These are phyloP conservation scores for Stichopus horrens DNA, from an alignment of 53 echinoderm and acorn worm species.

Conservation along the genomic window DNA sequence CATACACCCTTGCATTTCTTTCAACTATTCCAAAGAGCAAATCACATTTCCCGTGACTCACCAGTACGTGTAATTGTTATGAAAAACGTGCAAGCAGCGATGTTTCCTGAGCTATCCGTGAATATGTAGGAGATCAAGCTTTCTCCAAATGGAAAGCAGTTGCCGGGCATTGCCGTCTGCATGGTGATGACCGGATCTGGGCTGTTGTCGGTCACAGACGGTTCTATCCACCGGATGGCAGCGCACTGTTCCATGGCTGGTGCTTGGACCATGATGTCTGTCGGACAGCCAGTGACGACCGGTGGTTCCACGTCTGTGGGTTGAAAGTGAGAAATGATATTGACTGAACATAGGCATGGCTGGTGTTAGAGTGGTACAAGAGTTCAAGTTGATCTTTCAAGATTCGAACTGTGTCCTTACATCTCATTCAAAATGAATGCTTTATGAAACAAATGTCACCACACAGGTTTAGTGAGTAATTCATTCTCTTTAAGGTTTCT, in stretches of 20 bases:
- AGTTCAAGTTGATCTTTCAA: no score
- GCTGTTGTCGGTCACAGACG: slow-evolving; percentile 45
- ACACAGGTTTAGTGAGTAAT: no score
- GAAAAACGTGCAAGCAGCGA: slow-evolving; percentile 60
- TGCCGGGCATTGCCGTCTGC: slow-evolving; percentile 46
- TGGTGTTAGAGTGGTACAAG: no score
- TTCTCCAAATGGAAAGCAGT: slow-evolving; percentile 56
- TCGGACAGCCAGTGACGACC: slow-evolving; percentile 8
- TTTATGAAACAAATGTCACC: no score
- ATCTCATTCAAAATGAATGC: no score
- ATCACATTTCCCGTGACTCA: not conserved
- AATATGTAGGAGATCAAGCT: slow-evolving; percentile 65
- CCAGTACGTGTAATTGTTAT: slow-evolving; percentile 41
- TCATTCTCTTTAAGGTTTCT: no score
- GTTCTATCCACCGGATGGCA: slow-evolving; percentile 47
- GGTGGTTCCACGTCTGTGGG: slow-evolving; percentile 15
- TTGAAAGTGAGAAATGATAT: not conserved
- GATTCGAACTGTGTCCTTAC: no score
- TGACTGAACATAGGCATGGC: no score
- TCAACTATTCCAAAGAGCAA: not conserved
- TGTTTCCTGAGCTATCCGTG: slow-evolving; percentile 70
- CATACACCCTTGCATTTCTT: no score
- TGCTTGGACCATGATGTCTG: slow-evolving; percentile 1
- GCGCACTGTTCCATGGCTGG: not conserved
- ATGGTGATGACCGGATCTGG: slow-evolving; percentile 16